Base-by-base conservation (phyloP, 2,888 invertebrate genomes). In the Choreutis nemorana region DNA sequence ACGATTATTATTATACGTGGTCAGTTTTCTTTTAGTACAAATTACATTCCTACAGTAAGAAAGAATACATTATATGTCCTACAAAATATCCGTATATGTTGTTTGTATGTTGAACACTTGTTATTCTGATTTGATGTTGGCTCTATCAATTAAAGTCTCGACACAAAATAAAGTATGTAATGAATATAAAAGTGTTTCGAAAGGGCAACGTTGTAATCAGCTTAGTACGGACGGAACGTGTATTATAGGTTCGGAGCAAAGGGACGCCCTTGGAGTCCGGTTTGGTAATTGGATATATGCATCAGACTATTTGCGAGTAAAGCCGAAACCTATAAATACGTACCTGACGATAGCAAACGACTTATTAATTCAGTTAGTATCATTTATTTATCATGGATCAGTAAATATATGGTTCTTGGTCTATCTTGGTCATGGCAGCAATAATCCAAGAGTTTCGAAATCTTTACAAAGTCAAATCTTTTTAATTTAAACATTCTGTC, bases 271-370 rank as follows among this genome's bases (percentile, higher is more conserved):
- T 38, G 41, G 40, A 35, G 40, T 46, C 43, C 40, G 10, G 10
- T 12, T 42, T 37, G 36, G 56, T 67, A 66, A 71, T 66, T 59
- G 52, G 62, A 67, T 66, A n/a, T n/a, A 65, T 52, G 53, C 47
- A 46, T 48, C 52, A 56, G 44, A 44, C 55, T 51, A 58, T 60
- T 62, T 52, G 45, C 43, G 48, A 47, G 48, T 42, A 55, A 56
- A 60, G 55, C 53, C 50, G 52, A 63, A 60, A 59, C 55, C 60
- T 55, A 48, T 55, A 54, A 55, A 50, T 56, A n/a, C n/a, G n/a
- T n/a, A 59, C 52, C 46, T 42, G 41, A 31, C 44, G 42, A 46
- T 49, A 49, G 39, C 39, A 43, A 39, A 38, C 30, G 36, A 34
- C 34, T 41, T 40, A 45, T 49, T 49, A 47, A 39, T 41, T 23